Evolutionary conservation across 2,113 vertebrate species (phyloP).

Genomic region (Prionailurus bengalensis): DNA sequence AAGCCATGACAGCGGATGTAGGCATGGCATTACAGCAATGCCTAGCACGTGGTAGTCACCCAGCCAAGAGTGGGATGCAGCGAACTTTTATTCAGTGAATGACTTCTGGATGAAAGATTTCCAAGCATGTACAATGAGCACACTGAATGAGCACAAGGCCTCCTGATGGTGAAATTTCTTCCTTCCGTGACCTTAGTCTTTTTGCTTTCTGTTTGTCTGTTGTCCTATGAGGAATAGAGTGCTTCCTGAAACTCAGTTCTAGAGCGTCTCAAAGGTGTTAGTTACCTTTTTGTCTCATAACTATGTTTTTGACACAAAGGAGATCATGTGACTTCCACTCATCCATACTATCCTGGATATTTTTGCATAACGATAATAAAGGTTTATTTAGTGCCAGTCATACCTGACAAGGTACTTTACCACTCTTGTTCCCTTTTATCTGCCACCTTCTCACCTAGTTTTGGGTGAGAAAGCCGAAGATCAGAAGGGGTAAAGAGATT

Average conservation of each 20-base stretch:
- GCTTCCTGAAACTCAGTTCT: background rate
- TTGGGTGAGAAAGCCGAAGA: background rate
- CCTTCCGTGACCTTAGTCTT: background rate
- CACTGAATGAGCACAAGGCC: background rate
- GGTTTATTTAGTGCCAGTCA: background rate
- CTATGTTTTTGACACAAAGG: background rate
- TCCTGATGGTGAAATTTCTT: background rate
- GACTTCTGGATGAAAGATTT: background rate
- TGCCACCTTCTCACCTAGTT: background rate
- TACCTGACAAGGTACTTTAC: background rate
- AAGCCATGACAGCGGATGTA: background rate
- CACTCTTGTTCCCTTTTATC: background rate
- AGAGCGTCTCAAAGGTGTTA: background rate
- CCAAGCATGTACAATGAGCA: background rate
- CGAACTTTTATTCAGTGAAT: background rate
- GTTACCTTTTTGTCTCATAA: background rate
- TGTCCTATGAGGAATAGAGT: background rate
- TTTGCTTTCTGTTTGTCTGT: constrained; percentile 5
- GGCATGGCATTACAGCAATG: background rate
- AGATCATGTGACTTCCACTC: background rate
- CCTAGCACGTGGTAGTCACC: background rate
- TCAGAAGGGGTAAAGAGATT: background rate
- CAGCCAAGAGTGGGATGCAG: background rate
- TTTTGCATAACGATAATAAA: background rate
- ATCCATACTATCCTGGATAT: background rate